These are phyloP conservation scores for Limenitis camilla DNA, from an alignment of 2,888 invertebrate species.

Conservation along the genomic window DNA sequence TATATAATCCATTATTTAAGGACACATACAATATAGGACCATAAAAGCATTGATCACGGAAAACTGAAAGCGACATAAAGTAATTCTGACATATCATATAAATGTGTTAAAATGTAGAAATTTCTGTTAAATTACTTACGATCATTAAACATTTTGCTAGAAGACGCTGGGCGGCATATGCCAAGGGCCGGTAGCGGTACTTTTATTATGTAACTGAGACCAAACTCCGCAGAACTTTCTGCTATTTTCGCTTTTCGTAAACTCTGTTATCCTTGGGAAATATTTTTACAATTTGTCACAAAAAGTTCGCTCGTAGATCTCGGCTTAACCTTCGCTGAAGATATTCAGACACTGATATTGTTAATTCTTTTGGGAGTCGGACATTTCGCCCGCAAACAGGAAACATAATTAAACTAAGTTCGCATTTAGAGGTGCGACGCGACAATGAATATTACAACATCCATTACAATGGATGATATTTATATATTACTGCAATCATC, in stretches of 20 bases:
- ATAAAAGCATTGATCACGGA: no score
- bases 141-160: conserved; percentile 3
- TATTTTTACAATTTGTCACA: conserved; percentile 29
- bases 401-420: conserved; percentile 39
- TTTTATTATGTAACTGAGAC: conserved; percentile 20
- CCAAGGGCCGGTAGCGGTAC: conserved; percentile 13
- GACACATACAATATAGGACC: no score
- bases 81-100: not conserved
- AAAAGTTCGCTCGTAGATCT: conserved; percentile 22
- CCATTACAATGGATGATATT: not conserved
- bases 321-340: conserved; percentile 26
- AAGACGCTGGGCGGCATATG: conserved; percentile 5
- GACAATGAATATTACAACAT: not conserved
- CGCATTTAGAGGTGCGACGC: not conserved
- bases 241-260: conserved; percentile 11
- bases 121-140: not conserved
- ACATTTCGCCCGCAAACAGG: conserved; percentile 20
- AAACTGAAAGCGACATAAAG: not conserved
- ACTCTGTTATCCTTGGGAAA: conserved; percentile 20
- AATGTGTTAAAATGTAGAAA: not conserved
- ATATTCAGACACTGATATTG: conserved; percentile 26
- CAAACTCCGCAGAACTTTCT: conserved; percentile 6
- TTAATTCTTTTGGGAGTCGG: conserved; percentile 28
- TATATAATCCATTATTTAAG: no score
- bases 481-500: no score